Evolutionary conservation across 2,113 vertebrate species (phyloP), one percentile per base, ranked within the genome.

Genomic region (Malurus cyaneus): DNA sequence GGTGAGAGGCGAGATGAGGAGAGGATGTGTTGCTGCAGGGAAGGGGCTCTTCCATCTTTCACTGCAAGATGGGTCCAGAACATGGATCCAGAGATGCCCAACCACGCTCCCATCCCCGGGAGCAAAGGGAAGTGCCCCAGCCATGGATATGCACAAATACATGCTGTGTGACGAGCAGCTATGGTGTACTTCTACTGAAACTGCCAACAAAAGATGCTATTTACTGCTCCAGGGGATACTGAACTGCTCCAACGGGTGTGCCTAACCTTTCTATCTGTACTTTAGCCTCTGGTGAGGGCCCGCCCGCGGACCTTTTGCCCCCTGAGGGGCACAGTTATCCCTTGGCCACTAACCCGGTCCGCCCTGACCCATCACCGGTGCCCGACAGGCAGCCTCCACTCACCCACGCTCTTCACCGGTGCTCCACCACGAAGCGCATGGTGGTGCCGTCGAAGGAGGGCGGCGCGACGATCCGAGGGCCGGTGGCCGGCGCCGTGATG

Each of bases 381-480:
- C 50, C 39, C 13, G 23, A 3, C 4, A 1, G 34, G 47, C 66
- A 34, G 62, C 41, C 1, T 47, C 3, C 10, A 87, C 92, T 93
- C 88, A 93, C 95, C 92, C 4, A 18, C 18, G 29, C 74, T 57
- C 83, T 53, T 99, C 98, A 99, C 97, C 98, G 97, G 96, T 99
- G 99, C 95, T 99, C 99, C 93, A 99, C 98, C 96, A 99, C 99
- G 17, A 99, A 99, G 95, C 99, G 99, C 99, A 99, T 99, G 95
- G 99, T 99, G 65, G 99, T 99, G 86, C 99, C 99, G 2, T 99
- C 99, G 13, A 99, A 99, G 14, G 98, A 99, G 13, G 99, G 99
- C 0, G 99, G 99, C 2, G 99, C 99, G 1, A 99, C 98, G 95
- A 99, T 98, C 36, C 99, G 96, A 0, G 99, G 98, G 19, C 99